Base-by-base conservation (phyloP, 2,888 invertebrate genomes). In the Axea sp. region DNA sequence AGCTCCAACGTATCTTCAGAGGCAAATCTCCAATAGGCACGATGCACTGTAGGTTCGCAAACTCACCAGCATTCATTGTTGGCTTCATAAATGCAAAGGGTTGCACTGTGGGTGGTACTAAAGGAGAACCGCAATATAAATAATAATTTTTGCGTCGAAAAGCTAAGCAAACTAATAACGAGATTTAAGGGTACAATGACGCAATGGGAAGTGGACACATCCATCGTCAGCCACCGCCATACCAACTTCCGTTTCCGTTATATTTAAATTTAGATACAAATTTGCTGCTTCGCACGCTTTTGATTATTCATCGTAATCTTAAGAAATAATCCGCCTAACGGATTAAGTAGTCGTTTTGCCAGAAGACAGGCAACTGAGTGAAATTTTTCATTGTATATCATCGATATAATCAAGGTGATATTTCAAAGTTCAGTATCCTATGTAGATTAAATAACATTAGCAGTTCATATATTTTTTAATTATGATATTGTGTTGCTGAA, bases 1-100 rank as follows among this genome's bases (percentile, higher is more conserved):
- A 92, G 67, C 90, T 91, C 94, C 94, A 95, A 75, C 90, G 90
- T 81, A 95, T 92, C 80, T 91, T 91, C 82, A 95, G 89, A 59
- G 95, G 95, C 78, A 92, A 88, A 87, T 95, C 94, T 75, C 94
- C 93, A 81, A 91, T 91, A 41, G 91, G 90, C 30, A 91, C 89
- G 60, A 89, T 89, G 85, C 92, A 92, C 71, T 90, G 89, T 11
- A 91, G 89, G 76, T 90, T 90, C 33, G 90, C 89, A 59, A 90
- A 89, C 82, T 93, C 93, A 57, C 93, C 93, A 74, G 93, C 87
- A 79, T 86, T 87, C 87, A 87, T 86, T 57, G 87, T 85, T 77
- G 84, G 81, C 82, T 86, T 87, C 75, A 82, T 86, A 81, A 88
- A 88, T 77, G 86, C 82, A 77, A 88, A 87, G 69, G 83, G 81